phyloP scores from a whole-genome alignment of 1,140 invertebrate species.

The Cydia fagiglandana region DNA sequence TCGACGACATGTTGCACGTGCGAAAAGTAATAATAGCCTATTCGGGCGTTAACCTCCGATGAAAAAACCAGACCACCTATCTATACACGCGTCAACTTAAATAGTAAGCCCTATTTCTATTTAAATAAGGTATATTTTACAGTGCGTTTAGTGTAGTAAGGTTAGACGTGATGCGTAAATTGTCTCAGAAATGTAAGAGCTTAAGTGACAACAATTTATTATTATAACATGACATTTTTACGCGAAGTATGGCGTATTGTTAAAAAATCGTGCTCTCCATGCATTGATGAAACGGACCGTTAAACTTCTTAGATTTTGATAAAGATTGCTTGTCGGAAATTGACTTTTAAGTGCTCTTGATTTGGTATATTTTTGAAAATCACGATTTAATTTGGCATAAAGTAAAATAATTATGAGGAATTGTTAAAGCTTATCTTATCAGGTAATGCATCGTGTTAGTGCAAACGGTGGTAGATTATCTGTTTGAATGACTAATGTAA shows the following conservation, averaged over 20 bases:
- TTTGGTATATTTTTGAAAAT: background rate
- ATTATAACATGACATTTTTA: background rate
- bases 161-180: background rate
- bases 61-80: slow-evolving; percentile 15
- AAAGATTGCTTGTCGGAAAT: background rate
- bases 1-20: slow-evolving; percentile 12
- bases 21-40: slow-evolving; percentile 2
- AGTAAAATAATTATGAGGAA: background rate
- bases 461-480: background rate
- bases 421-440: slow-evolving; percentile 28
- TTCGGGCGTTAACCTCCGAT: background rate
- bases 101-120: background rate
- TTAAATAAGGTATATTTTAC: background rate
- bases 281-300: slow-evolving; percentile 9
- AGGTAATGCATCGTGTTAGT: slow-evolving; percentile 12
- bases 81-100: background rate
- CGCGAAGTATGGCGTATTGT: background rate
- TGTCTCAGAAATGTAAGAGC: background rate
- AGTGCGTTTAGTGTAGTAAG: background rate
- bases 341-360: background rate
- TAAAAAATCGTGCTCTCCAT: slow-evolving; percentile 19
- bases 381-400: background rate
- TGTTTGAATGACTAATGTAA: background rate
- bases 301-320: slow-evolving; percentile 20
- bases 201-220: background rate